These are phyloP conservation scores for Cotesia glomerata DNA, from an alignment of 1,140 invertebrate species.

Conservation along the genomic window DNA sequence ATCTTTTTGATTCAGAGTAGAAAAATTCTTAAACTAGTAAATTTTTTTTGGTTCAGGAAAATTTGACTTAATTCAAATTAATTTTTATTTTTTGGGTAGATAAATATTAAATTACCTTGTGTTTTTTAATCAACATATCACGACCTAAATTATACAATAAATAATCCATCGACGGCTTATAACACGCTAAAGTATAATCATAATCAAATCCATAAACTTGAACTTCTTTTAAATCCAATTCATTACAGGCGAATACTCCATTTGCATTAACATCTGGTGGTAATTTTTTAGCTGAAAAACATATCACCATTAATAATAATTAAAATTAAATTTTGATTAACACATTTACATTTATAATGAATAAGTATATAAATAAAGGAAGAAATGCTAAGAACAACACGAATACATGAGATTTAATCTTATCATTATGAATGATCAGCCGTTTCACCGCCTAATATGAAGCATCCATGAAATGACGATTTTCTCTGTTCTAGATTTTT, in stretches of 20 bases:
- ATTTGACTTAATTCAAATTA: no score
- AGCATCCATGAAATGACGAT: conserved; percentile 29
- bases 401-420: no score
- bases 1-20: no score
- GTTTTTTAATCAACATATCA: conserved; percentile 85
- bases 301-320: background rate
- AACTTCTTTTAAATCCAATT: conserved; percentile 88
- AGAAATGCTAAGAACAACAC: background rate
- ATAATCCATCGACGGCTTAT: conserved; percentile 87
- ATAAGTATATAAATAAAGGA: background rate
- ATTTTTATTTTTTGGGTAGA: conserved; percentile 22
- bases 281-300: conserved; percentile 78
- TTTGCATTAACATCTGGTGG: conserved; percentile 83
- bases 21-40: no score
- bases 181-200: conserved; percentile 97
- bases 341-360: background rate
- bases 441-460: conserved; percentile 30
- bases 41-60: no score
- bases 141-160: conserved; percentile 92
- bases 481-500: conserved; percentile 48
- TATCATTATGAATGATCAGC: no score
- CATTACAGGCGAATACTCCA: conserved; percentile 97
- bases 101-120: conserved; percentile 71
- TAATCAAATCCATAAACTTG: conserved; percentile 98
- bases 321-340: background rate